A percentile compares a stretch with the other conserved stretches of the same genome.
Conservation (phyloP, 2,888 invertebrate species). For the Rhaphigaster nebulosa region DNA sequence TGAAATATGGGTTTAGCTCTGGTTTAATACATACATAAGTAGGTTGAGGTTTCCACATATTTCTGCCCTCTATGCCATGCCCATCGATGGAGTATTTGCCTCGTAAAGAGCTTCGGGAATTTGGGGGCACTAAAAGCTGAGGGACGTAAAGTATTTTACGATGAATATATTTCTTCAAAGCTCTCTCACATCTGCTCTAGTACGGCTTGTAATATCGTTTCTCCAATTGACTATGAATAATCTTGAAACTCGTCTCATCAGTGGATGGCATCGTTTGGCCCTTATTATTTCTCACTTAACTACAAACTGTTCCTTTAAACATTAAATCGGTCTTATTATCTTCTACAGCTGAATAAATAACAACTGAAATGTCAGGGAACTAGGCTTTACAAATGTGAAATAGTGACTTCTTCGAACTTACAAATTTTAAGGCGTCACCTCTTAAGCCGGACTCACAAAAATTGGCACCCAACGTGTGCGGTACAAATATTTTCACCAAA, state of each 20-base stretch:
- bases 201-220: neutral
- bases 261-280: neutral
- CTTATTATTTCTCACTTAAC: neutral
- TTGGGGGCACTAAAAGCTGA: slow-evolving; percentile 28
- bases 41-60: slow-evolving; percentile 55
- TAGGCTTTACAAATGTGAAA: too few relatives aligned
- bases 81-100: slow-evolving; percentile 37
- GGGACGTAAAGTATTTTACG: slow-evolving; percentile 21
- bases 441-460: too few relatives aligned
- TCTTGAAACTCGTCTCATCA: neutral
- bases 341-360: neutral
- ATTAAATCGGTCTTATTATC: neutral
- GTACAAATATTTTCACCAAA: too few relatives aligned
- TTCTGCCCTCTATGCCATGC: slow-evolving; percentile 40
- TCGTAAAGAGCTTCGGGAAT: slow-evolving; percentile 44
- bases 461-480: too few relatives aligned
- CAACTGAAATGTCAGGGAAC: too few relatives aligned
- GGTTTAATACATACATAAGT: slow-evolving; percentile 57
- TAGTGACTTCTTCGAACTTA: too few relatives aligned
- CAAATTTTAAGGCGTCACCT: too few relatives aligned
- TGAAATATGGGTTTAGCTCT: slow-evolving; percentile 52
- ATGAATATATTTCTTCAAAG: slow-evolving; percentile 32
- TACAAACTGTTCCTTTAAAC: neutral
- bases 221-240: neutral
- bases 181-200: neutral